phyloP scores from a whole-genome alignment of 1,140 invertebrate genomes.

The Seison nebaliae region DNA sequence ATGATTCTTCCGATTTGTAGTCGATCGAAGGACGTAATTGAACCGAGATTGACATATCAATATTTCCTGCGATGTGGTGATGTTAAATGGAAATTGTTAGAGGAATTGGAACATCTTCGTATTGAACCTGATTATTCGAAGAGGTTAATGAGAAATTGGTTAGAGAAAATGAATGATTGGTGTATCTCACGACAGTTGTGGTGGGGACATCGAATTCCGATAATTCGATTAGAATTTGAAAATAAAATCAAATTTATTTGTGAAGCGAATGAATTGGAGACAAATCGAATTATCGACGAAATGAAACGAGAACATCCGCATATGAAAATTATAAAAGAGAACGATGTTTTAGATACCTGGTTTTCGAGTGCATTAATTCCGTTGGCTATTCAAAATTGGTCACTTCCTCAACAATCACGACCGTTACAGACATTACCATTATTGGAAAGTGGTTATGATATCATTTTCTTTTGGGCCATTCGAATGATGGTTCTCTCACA shows the following conservation, averaged over 20 bases:
- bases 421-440: conserved; percentile 44
- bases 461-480: conserved; percentile 97
- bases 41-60: conserved; percentile 16
- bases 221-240: conserved; percentile 1
- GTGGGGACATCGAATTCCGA: conserved; percentile 16
- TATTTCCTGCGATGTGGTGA: conserved; percentile 18
- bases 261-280: not conserved
- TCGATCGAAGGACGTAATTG: conserved; percentile 16
- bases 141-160: conserved; percentile 1
- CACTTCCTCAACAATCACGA: conserved; percentile 19
- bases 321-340: not conserved
- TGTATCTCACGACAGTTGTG: conserved; percentile 16
- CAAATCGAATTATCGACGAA: not conserved
- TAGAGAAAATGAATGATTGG: conserved; percentile 15
- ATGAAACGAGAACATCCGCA: conserved; percentile 2
- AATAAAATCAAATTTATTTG: not conserved
- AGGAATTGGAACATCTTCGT: conserved; percentile 10
- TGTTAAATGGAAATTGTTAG: conserved; percentile 7
- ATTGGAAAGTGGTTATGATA: conserved; percentile 89
- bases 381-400: not conserved
- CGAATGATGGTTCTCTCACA: conserved; percentile 90
- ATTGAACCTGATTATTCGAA: conserved; percentile 13
- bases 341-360: conserved; percentile 4
- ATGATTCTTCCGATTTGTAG: conserved; percentile 13
- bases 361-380: conserved; percentile 1